Evolutionary conservation across 2,113 vertebrate genomes (phyloP).

Genomic region (Semicossyphus pulcher): DNA sequence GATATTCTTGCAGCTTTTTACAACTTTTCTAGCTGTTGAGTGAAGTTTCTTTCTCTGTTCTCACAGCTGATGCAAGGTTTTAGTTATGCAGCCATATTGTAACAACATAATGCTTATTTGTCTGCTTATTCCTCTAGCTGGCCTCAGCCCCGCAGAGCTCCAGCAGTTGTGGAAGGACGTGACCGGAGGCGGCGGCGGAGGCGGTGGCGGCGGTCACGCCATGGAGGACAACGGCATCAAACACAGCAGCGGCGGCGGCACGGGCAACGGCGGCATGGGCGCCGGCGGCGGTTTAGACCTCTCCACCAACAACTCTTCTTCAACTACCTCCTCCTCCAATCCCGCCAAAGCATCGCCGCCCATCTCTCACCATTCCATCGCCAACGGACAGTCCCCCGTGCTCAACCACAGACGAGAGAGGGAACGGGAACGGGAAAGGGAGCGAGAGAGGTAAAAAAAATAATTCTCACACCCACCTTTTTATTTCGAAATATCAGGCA

Average conservation of each 20-base stretch:
- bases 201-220: conserved; percentile 70
- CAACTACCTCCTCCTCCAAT: conserved; percentile 99
- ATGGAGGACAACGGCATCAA: conserved; percentile 75
- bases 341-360: conserved; percentile 98
- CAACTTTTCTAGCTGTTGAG: conserved; percentile 21
- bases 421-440: conserved; percentile 81
- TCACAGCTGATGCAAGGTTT: neutral
- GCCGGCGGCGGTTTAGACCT: conserved; percentile 90
- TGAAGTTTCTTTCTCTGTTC: too few species aligned
- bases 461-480: neutral
- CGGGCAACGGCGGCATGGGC: conserved; percentile 63
- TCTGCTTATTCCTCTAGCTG: conserved; percentile 79
- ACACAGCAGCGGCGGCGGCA: conserved; percentile 46
- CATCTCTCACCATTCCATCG: conserved; percentile 96
- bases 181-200: conserved; percentile 79
- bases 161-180: conserved; percentile 99
- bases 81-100: neutral
- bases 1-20: neutral
- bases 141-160: conserved; percentile 97
- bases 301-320: conserved; percentile 95
- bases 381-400: conserved; percentile 97
- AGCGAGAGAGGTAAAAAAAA: conserved; percentile 72
- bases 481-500: neutral
- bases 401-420: conserved; percentile 96
- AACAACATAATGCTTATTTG: too few species aligned